A percentile compares a stretch with the other conserved stretches of the same genome.
phyloP scores from a whole-genome alignment of 2,797 vertebrate species.

The Holocentrus rufus region DNA sequence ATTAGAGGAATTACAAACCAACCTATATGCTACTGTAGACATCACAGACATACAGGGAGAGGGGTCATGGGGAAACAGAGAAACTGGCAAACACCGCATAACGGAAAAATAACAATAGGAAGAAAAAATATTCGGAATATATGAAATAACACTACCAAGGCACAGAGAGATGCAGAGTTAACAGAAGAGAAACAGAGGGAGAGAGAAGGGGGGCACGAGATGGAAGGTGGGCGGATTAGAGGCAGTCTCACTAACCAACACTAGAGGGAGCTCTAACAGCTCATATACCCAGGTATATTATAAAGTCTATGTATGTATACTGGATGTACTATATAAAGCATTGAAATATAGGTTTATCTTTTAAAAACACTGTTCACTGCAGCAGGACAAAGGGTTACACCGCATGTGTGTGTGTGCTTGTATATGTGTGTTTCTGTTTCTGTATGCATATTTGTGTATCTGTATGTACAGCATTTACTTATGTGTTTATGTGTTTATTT shows the following conservation, averaged over 20 bases:
- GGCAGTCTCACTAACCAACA: conserved; percentile 76
- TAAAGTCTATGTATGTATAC: conserved; percentile 73
- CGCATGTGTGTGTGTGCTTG: conserved; percentile 65
- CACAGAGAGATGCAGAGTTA: conserved; percentile 77
- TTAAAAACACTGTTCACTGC: conserved; percentile 78
- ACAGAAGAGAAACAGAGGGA: conserved; percentile 49
- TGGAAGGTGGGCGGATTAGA: conserved; percentile 53
- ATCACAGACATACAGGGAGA: conserved; percentile 52
- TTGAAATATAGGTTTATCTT: conserved; percentile 79
- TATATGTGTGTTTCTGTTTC: conserved; percentile 39
- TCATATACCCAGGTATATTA: conserved; percentile 75
- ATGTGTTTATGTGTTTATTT: no score
- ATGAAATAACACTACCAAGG: conserved; percentile 74
- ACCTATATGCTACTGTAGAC: conserved; percentile 60
- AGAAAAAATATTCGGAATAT: conserved; percentile 28
- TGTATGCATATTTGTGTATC: conserved; percentile 39
- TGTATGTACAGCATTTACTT: no score
- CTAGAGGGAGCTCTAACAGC: conserved; percentile 76
- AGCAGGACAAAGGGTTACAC: conserved; percentile 75
- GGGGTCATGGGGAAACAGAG: conserved; percentile 26
- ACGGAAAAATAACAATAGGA: conserved; percentile 36
- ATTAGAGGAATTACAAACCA: conserved; percentile 58
- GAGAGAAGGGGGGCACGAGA: conserved; percentile 30
- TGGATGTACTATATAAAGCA: conserved; percentile 76
- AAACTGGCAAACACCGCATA: conserved; percentile 22